These are phyloP conservation scores for Cardiocondyla obscurior DNA, from an alignment of 1,140 invertebrate species.

Conservation along the genomic window DNA sequence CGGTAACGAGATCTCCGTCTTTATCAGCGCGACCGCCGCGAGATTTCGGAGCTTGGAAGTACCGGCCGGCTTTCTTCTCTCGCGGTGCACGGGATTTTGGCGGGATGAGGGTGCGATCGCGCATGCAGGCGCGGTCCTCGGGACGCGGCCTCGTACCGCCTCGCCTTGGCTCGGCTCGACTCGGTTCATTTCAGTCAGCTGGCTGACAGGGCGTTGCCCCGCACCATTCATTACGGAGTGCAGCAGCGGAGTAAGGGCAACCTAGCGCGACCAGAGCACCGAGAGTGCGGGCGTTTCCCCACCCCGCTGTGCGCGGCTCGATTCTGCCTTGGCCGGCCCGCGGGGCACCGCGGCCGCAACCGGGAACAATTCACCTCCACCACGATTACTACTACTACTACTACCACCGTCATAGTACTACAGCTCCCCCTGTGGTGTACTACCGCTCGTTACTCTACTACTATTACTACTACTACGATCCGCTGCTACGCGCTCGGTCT, in stretches of 20 bases:
- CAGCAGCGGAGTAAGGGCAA: conserved; percentile 67
- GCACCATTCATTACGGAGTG: conserved; percentile 77
- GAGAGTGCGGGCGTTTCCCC: conserved; percentile 25
- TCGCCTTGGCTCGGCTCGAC: conserved; percentile 60
- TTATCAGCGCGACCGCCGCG: neutral
- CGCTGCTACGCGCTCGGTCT: conserved; percentile 14
- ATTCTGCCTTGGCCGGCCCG: conserved; percentile 62
- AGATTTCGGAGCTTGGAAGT: too few relatives aligned
- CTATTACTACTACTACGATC: conserved; percentile 20
- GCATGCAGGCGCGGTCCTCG: conserved; percentile 3
- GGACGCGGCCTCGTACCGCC: conserved; percentile 30
- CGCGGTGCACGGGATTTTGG: neutral
- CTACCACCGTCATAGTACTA: conserved; percentile 50
- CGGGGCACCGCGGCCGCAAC: conserved; percentile 36
- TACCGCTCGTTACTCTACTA: conserved; percentile 47
- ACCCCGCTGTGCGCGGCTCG: neutral
- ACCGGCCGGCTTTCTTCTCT: neutral
- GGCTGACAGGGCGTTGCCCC: conserved; percentile 79
- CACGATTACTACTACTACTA: conserved; percentile 64
- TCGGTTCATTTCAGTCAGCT: conserved; percentile 79
- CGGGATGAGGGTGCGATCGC: conserved; percentile 17
- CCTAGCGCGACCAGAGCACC: conserved; percentile 70
- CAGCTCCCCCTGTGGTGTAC: conserved; percentile 2
- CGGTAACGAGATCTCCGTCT: neutral
- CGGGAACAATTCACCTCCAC: conserved; percentile 61